Conservation (phyloP, 2,797 vertebrate species). For the Eospalax fontanierii region DNA sequence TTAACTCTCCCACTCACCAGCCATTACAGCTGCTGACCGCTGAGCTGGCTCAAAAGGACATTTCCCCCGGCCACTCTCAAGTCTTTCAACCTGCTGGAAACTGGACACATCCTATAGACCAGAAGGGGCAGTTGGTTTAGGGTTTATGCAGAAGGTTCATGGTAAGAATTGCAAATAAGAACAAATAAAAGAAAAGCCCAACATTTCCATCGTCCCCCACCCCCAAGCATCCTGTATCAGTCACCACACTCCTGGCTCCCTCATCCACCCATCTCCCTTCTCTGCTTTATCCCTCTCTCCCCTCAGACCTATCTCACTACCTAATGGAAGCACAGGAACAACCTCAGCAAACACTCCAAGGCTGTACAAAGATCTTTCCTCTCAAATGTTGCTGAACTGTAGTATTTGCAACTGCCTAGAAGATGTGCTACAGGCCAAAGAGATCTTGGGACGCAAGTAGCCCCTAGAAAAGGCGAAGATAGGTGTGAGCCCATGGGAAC, state of each 20-base stretch:
- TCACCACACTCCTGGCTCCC: neutral
- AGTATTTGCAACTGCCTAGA: neutral
- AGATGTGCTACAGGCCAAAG: neutral
- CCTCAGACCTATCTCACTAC: neutral
- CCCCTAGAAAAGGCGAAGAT: neutral
- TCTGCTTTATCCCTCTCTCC: slow-evolving; percentile 38
- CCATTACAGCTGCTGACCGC: slow-evolving; percentile 95
- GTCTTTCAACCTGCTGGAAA: slow-evolving; percentile 90
- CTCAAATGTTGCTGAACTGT: slow-evolving; percentile 1
- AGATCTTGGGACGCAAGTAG: neutral
- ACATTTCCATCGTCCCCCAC: neutral
- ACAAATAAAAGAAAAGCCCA: slow-evolving; percentile 68
- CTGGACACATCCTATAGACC: slow-evolving; percentile 90
- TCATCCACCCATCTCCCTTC: neutral
- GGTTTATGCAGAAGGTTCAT: slow-evolving; percentile 54
- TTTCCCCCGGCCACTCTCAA: slow-evolving; percentile 94
- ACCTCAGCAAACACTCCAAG: slow-evolving; percentile 21
- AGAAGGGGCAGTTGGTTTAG: slow-evolving; percentile 80
- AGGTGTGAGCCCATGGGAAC: neutral
- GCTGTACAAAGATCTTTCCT: neutral
- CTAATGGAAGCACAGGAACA: neutral
- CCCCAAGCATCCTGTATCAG: neutral
- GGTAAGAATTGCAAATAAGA: slow-evolving; percentile 72
- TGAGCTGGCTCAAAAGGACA: slow-evolving; percentile 96
- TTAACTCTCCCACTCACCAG: slow-evolving; percentile 89